phyloP scores from a whole-genome alignment of 2,113 vertebrate genomes.

The Gallinago media region DNA sequence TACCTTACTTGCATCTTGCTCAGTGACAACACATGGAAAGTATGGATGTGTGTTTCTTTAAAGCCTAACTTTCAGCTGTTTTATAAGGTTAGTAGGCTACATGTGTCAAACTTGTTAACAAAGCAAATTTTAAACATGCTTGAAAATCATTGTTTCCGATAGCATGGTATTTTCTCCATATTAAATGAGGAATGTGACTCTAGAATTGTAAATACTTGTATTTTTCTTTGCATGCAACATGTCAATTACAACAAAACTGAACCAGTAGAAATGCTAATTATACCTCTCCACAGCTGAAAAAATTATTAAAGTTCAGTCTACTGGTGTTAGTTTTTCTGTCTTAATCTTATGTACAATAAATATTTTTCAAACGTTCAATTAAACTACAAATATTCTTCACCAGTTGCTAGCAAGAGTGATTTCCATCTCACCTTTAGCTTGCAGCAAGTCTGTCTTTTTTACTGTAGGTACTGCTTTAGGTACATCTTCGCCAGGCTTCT shows the following conservation, averaged over 20 bases:
- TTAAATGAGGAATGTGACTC: neutral
- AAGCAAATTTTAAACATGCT: neutral
- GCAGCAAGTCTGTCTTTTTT: neutral
- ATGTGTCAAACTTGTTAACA: neutral
- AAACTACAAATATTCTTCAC: neutral
- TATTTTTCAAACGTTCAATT: neutral
- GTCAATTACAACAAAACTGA: neutral
- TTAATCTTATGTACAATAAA: neutral
- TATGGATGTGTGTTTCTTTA: neutral
- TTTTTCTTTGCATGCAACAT: neutral
- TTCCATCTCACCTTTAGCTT: conserved; percentile 48
- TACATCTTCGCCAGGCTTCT: neutral
- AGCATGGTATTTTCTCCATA: neutral
- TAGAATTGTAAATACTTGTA: neutral
- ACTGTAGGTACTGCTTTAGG: neutral
- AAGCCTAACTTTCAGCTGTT: neutral
- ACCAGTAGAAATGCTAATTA: neutral
- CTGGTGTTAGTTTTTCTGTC: neutral
- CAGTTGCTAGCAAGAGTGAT: neutral
- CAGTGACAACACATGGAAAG: neutral
- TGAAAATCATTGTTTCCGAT: neutral
- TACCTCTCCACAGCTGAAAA: neutral
- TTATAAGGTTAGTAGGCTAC: accelerated
- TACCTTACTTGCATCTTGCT: neutral
- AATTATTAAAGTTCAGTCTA: neutral